A percentile compares a stretch with the other conserved stretches of the same genome.
phyloP scores from a whole-genome alignment of 2,888 invertebrate genomes.

The Bombylius major region DNA sequence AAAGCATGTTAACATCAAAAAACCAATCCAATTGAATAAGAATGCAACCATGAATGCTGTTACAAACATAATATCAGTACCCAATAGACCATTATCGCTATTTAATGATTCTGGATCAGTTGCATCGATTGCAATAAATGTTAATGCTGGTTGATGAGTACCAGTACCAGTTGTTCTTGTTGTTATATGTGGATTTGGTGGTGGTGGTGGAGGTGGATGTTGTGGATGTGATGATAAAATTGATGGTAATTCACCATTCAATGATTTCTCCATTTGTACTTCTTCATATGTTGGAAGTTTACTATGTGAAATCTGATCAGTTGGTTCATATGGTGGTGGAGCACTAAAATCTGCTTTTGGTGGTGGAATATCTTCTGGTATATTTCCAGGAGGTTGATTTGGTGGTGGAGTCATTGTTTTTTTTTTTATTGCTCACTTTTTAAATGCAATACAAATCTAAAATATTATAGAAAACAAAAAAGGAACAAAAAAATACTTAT shows the following conservation, averaged over 20 bases:
- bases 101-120: constrained; percentile 58
- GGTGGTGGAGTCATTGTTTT: constrained; percentile 1
- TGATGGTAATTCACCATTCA: constrained; percentile 53
- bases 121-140: constrained; percentile 62
- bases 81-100: constrained; percentile 67
- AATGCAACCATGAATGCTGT: constrained; percentile 91
- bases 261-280: constrained; percentile 74
- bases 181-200: constrained; percentile 17
- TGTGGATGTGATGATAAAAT: constrained; percentile 27
- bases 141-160: constrained; percentile 42
- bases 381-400: not conserved
- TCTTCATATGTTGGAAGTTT: constrained; percentile 87
- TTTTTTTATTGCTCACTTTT: not conserved
- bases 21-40: constrained; percentile 91
- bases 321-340: constrained; percentile 68
- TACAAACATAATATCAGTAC: constrained; percentile 88
- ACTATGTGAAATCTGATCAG: constrained; percentile 37
- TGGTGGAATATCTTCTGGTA: constrained; percentile 55
- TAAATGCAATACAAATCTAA: too few species aligned
- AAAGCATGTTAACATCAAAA: constrained; percentile 82
- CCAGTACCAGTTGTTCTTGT: constrained; percentile 14
- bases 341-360: constrained; percentile 75
- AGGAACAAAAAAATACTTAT: too few species aligned
- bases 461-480: too few species aligned
- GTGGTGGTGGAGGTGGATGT: constrained; percentile 26